These are phyloP conservation scores for Pseudorectes ferrugineus DNA, from an alignment of 2,113 vertebrate genomes.

Conservation along the genomic window DNA sequence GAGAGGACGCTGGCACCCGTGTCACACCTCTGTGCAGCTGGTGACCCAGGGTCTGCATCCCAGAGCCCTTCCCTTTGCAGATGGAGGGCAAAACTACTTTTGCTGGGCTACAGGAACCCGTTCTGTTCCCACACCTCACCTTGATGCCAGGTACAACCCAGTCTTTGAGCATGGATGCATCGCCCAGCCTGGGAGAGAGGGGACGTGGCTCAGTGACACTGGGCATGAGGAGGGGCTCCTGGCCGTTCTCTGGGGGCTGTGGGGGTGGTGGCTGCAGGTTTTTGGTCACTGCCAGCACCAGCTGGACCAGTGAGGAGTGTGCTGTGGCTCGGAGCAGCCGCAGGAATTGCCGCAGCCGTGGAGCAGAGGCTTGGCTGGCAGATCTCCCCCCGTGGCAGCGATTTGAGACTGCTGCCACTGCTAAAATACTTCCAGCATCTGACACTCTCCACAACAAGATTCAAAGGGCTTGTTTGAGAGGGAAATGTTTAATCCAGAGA, in stretches of 20 bases:
- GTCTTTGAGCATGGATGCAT: not conserved
- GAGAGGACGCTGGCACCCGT: rapidly evolving
- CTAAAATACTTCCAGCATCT: not conserved
- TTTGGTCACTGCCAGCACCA: not conserved
- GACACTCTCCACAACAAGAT: not conserved
- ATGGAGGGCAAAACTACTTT: not conserved
- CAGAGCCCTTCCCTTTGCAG: not conserved
- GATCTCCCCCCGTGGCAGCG: rapidly evolving
- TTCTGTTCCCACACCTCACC: not conserved
- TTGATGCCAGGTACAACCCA: not conserved
- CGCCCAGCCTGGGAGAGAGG: not conserved
- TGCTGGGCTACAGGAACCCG: rapidly evolving
- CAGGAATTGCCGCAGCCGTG: not conserved
- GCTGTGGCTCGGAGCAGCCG: not conserved
- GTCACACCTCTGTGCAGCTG: not conserved
- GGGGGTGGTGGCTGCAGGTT: not conserved
- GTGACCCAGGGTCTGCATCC: not conserved
- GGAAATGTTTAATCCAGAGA: not conserved
- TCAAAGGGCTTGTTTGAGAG: not conserved
- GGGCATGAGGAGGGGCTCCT: not conserved
- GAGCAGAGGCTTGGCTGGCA: not conserved
- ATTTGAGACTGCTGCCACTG: not conserved
- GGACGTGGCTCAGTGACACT: rapidly evolving
- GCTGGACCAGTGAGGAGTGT: rapidly evolving
- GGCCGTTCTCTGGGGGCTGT: rapidly evolving